Evolutionary conservation across 2,113 vertebrate species (phyloP).

Genomic region (Hypomesus transpacificus): DNA sequence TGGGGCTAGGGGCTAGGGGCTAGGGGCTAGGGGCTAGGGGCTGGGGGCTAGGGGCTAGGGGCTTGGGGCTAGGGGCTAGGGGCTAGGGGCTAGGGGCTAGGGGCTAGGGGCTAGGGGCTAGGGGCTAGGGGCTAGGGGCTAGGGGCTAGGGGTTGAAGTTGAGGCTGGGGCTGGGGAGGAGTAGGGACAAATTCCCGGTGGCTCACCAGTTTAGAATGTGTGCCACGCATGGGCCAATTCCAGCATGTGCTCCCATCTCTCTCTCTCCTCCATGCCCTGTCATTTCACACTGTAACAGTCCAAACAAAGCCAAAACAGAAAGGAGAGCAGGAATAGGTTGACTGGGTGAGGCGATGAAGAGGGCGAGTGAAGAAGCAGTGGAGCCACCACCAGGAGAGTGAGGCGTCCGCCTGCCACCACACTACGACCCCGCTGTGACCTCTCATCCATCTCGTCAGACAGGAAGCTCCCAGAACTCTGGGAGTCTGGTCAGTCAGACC

Average conservation of each 20-base stretch:
- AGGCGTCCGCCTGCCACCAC: neutral
- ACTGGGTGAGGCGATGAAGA: too few relatives aligned
- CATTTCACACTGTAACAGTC: too few relatives aligned
- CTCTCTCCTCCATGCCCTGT: too few relatives aligned
- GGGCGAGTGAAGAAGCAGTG: neutral
- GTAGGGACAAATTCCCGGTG: neutral
- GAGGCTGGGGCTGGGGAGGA: neutral
- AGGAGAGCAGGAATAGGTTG: too few relatives aligned
- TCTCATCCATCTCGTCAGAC: neutral
- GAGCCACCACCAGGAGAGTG: neutral
- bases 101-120: neutral
- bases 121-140: neutral
- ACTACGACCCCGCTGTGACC: neutral
- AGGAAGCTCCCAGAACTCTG: neutral
- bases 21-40: neutral
- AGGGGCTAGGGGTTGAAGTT: neutral
- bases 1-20: neutral
- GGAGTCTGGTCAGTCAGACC: neutral
- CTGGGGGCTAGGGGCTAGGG: neutral
- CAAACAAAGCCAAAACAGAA: too few relatives aligned
- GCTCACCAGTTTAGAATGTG: too few relatives aligned
- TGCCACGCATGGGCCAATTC: too few relatives aligned
- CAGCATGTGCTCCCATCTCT: too few relatives aligned
- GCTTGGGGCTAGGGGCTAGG: neutral
- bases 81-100: neutral